phyloP scores from a whole-genome alignment of 2,797 vertebrate genomes.

The Oreochromis mossambicus region DNA sequence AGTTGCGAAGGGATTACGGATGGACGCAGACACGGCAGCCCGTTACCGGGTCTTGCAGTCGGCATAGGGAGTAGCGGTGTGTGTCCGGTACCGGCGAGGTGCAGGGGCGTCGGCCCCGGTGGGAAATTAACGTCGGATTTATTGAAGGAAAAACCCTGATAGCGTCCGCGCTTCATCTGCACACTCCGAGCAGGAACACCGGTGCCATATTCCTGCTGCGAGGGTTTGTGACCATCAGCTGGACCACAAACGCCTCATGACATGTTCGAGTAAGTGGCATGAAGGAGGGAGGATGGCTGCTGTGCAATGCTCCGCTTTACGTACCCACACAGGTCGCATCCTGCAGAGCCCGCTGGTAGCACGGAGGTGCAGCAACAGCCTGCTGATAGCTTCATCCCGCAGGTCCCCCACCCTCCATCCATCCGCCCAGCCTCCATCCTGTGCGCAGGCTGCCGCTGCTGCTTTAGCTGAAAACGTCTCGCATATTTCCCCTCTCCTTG shows the following conservation, averaged over 20 bases:
- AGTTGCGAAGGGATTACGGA: slow-evolving; percentile 58
- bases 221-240: slow-evolving; percentile 9
- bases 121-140: slow-evolving; percentile 32
- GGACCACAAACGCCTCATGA: slow-evolving; percentile 61
- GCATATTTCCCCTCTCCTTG: background rate
- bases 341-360: background rate
- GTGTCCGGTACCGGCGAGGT: slow-evolving; percentile 38
- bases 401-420: background rate
- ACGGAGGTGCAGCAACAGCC: background rate
- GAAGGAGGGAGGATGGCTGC: background rate
- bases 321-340: background rate
- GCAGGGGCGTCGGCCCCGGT: slow-evolving; percentile 4
- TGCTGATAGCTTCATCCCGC: background rate
- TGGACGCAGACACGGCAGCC: slow-evolving; percentile 58
- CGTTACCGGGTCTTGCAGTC: slow-evolving; percentile 46
- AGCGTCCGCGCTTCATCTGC: slow-evolving; percentile 30
- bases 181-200: slow-evolving; percentile 16
- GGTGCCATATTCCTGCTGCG: background rate
- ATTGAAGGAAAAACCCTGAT: background rate
- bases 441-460: background rate
- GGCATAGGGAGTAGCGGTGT: slow-evolving; percentile 19
- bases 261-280: slow-evolving; percentile 81
- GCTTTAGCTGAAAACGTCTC: background rate
- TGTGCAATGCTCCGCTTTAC: background rate
- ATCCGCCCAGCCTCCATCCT: background rate